Evolutionary conservation across 2,888 invertebrate species (phyloP), one percentile per base, ranked within the genome.

Genomic region (Odontothrips loti): DNA sequence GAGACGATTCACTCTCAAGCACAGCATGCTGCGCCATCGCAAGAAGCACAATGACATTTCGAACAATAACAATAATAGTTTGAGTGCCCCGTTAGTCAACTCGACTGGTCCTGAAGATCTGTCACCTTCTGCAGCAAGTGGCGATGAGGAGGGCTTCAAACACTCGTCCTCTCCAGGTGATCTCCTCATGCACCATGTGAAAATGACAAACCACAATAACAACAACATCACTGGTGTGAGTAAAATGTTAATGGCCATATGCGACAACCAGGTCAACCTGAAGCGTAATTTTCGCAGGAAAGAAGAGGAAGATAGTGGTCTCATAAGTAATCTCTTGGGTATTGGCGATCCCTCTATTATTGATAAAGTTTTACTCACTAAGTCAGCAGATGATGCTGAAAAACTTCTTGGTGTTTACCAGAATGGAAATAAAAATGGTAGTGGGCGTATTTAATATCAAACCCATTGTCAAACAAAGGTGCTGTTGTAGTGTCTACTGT

Each of bases 1-100:
- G 63, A 91, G 96, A 10, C 91, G 95, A 83, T 97, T 97, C 88
- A 97, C 97, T 0, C 89, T 97, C 79, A 97, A 97, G 86, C 97
- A 97, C 89, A 96, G 96, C 88, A 97, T 97, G 97, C 90, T 97
- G 84, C 91, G 97, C 0, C 97, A 97, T 87, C 91, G 96, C 84
- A 96, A 96, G 89, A 97, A 96, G 87, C 97, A 97, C 86, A 91
- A 91, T 83, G 90, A 83, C 79, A 81, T 81, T 12, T 79, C 81
- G 4, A 80, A 82, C n/a, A 82, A 82, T 48, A 85, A 85, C 80
- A 87, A 90, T 75, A 90, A 90, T 78, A 89, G 89, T 0, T 0
- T 27, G n/a, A 80, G 20, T 20, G n/a, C 68, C 10, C 68, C 68
- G 12, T 9, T 75, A 10, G 68, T 27, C 23, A 75, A 27, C 23